Conservation (phyloP, 2,113 vertebrate species). For the Nansenia antarctica region DNA sequence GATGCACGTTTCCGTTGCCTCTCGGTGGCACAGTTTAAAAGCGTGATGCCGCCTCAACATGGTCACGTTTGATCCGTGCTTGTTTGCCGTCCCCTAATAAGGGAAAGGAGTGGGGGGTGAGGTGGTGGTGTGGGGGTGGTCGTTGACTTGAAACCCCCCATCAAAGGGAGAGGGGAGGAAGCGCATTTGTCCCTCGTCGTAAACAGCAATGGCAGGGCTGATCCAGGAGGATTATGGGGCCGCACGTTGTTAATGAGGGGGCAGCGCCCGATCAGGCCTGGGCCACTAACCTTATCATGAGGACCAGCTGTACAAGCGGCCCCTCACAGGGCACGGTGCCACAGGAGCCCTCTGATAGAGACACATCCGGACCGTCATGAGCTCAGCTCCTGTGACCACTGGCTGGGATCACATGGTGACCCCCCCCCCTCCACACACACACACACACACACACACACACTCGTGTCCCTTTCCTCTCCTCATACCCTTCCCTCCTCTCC, state of each 20-base stretch:
- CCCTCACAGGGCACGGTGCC: neutral
- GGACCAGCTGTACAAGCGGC: constrained; percentile 24
- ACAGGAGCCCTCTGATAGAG: neutral
- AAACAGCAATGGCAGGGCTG: constrained; percentile 1
- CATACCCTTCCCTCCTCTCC: neutral
- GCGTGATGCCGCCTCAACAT: no score
- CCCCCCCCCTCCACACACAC: neutral
- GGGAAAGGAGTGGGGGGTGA: neutral
- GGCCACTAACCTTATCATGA: constrained; percentile 23
- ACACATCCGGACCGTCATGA: constrained; percentile 10
- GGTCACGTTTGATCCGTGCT: no score
- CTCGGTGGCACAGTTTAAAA: neutral
- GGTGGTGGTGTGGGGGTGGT: neutral
- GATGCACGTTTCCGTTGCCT: neutral
- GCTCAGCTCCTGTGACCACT: neutral
- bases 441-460: neutral
- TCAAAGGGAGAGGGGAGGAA: constrained; percentile 22
- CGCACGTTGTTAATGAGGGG: constrained; percentile 3
- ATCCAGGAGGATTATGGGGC: constrained; percentile 26
- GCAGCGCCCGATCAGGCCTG: neutral
- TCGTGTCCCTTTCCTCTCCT: neutral
- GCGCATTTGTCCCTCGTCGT: neutral
- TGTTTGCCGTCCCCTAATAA: neutral
- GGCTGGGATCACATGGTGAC: neutral
- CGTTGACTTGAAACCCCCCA: neutral